Percentiles rank a stretch among this genome's conserved stretches.
phyloP scores from a whole-genome alignment of 2,888 invertebrate genomes.

The Sialis fuliginosa region DNA sequence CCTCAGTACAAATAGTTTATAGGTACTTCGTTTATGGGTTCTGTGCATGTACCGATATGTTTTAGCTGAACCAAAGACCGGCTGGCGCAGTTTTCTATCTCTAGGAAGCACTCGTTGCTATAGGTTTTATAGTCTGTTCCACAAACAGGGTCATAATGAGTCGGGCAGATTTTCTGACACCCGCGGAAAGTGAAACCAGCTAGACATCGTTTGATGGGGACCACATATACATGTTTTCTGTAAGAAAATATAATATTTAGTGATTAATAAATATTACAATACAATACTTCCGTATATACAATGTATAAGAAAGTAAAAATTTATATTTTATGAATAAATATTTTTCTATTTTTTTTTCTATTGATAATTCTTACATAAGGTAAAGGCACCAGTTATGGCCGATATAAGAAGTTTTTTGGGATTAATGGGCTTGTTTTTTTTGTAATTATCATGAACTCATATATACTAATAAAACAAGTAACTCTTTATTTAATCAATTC shows the following conservation, averaged over 20 bases:
- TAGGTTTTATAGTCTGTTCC: slow-evolving; percentile 87
- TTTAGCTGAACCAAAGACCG: slow-evolving; percentile 59
- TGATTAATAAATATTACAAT: too few relatives aligned
- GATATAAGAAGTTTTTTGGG: too few relatives aligned
- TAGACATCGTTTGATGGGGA: slow-evolving; percentile 75
- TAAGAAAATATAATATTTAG: slow-evolving; percentile 12
- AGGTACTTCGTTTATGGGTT: slow-evolving; percentile 66
- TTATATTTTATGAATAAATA: too few relatives aligned
- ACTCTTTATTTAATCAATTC: too few relatives aligned
- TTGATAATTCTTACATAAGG: too few relatives aligned
- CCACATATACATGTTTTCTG: slow-evolving; percentile 78
- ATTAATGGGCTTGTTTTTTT: too few relatives aligned
- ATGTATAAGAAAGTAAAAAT: too few relatives aligned
- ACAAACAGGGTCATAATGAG: slow-evolving; percentile 79
- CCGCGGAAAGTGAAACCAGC: slow-evolving; percentile 73
- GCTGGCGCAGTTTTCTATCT: slow-evolving; percentile 79
- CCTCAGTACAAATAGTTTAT: slow-evolving; percentile 69
- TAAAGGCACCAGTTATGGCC: too few relatives aligned
- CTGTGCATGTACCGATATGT: slow-evolving; percentile 70
- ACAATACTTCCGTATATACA: too few relatives aligned
- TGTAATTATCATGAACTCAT: too few relatives aligned
- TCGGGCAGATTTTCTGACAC: slow-evolving; percentile 71
- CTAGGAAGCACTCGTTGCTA: slow-evolving; percentile 82
- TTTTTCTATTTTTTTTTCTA: too few relatives aligned
- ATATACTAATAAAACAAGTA: too few relatives aligned